Evolutionary conservation across 2,888 invertebrate species (phyloP).

Genomic region (Epiblema foenella): DNA sequence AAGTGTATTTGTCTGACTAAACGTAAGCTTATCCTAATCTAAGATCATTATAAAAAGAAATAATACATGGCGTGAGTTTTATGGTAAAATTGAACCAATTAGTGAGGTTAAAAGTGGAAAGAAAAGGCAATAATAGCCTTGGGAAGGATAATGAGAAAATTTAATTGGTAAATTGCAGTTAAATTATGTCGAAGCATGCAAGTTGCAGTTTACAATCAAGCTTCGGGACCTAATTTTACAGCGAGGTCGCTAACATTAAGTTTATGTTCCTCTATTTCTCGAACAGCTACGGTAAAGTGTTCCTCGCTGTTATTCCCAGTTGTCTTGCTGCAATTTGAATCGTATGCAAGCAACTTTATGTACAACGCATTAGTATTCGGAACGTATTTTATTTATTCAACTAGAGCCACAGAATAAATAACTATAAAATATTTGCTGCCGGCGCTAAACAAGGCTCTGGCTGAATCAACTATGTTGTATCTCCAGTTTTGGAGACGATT

Average conservation of each 20-base stretch:
- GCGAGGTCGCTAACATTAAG: constrained; percentile 40
- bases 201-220: constrained; percentile 54
- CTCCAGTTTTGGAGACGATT: neutral
- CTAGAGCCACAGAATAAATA: constrained; percentile 20
- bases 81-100: neutral
- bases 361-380: constrained; percentile 45
- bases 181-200: constrained; percentile 52
- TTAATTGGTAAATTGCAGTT: constrained; percentile 43
- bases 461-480: constrained; percentile 2
- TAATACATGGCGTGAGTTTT: neutral
- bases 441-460: constrained; percentile 6
- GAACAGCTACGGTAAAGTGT: constrained; percentile 31
- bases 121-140: constrained; percentile 12
- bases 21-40: no score
- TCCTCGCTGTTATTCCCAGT: constrained; percentile 41
- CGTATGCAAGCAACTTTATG: constrained; percentile 47
- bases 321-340: constrained; percentile 48
- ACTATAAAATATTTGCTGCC: constrained; percentile 24
- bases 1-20: no score
- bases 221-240: constrained; percentile 44
- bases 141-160: constrained; percentile 32
- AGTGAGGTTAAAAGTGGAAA: neutral
- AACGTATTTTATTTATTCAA: constrained; percentile 40
- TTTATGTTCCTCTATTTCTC: constrained; percentile 24
- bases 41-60: no score